These are phyloP conservation scores for Eupithecia subumbrata DNA, from an alignment of 2,888 invertebrate genomes.

Conservation along the genomic window DNA sequence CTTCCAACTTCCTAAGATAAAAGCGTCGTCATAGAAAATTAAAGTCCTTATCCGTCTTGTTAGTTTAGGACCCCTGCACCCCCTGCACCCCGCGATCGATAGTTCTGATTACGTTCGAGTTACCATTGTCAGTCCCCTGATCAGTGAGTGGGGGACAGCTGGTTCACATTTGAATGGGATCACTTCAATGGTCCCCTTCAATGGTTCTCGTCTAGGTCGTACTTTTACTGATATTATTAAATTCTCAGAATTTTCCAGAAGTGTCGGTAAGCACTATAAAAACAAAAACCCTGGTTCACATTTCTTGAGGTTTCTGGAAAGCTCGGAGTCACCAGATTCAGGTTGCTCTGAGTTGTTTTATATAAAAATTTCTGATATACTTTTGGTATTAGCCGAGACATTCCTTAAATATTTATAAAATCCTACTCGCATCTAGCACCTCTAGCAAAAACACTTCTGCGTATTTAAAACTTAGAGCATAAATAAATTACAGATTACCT, in stretches of 20 bases:
- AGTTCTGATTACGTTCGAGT: constrained; percentile 74
- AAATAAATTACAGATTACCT: no score
- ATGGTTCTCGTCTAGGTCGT: not conserved
- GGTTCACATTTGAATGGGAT: constrained; percentile 7
- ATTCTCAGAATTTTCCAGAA: no score
- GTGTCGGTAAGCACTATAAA: not conserved
- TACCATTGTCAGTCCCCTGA: constrained; percentile 45
- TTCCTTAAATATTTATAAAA: no score
- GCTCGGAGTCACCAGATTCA: not conserved
- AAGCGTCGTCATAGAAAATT: constrained; percentile 42
- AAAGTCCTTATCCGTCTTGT: constrained; percentile 54
- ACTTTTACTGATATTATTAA: no score
- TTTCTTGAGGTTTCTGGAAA: not conserved
- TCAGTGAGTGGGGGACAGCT: constrained; percentile 12
- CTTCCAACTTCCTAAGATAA: constrained; percentile 36
- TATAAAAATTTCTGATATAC: not conserved
- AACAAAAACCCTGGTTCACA: not conserved
- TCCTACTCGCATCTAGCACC: no score
- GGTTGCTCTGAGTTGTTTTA: not conserved
- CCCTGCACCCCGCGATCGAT: constrained; percentile 63
- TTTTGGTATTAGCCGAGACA: not conserved
- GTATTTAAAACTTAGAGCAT: no score
- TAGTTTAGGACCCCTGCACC: constrained; percentile 56
- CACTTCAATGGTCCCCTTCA: not conserved
- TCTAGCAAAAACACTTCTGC: no score